phyloP scores from a whole-genome alignment of 2,113 vertebrate species.

The Picathartes gymnocephalus region DNA sequence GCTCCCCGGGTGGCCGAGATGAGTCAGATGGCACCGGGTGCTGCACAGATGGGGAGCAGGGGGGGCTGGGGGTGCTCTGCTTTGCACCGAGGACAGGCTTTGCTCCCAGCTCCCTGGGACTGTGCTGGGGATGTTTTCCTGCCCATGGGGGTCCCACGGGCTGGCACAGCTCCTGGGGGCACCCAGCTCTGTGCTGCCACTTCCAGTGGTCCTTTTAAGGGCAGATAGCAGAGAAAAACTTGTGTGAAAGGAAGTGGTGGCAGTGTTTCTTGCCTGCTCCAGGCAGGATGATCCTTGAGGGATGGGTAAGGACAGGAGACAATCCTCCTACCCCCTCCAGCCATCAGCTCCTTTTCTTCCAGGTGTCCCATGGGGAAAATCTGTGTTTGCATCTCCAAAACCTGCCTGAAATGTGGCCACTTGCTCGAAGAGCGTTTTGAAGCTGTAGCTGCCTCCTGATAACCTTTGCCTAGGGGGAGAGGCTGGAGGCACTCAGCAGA shows the following conservation, averaged over 20 bases:
- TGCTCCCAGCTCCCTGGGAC: neutral
- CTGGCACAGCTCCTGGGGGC: neutral
- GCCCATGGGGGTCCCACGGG: accelerated
- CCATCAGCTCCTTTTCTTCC: neutral
- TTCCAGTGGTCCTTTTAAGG: neutral
- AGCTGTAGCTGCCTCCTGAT: neutral
- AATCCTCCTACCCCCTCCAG: accelerated
- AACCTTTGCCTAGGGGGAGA: neutral
- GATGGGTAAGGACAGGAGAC: neutral
- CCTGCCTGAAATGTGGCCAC: neutral
- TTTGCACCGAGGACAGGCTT: neutral
- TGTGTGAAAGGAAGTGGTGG: neutral
- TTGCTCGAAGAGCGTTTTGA: neutral
- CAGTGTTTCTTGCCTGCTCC: neutral
- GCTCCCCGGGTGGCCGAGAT: accelerated
- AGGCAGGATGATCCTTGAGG: neutral
- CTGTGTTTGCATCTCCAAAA: neutral
- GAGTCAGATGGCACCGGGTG: neutral
- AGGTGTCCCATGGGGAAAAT: neutral
- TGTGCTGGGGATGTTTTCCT: neutral
- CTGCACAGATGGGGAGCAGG: neutral
- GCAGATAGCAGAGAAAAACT: neutral
- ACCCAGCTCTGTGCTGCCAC: neutral
- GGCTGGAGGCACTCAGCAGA: neutral
- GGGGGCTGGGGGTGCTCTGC: neutral